A percentile compares a stretch with the other conserved stretches of the same genome.
Conservation (phyloP, 2,888 invertebrate genomes). For the Pristionchus maxplancki region DNA sequence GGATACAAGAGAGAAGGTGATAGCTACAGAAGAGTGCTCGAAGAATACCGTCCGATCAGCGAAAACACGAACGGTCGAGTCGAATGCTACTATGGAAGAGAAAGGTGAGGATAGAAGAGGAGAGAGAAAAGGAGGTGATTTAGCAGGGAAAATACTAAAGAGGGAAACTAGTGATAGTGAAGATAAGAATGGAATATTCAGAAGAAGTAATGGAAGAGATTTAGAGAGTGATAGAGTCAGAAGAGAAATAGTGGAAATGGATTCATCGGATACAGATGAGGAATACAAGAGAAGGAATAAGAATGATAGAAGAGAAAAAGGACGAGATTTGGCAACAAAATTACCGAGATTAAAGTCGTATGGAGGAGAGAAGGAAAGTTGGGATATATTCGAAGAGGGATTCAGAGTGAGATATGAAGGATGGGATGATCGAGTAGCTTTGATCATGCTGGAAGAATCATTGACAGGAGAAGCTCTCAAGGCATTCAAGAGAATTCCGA, state of each 20-base stretch:
- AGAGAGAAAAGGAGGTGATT: neutral
- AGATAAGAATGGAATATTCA: neutral
- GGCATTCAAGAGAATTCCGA: neutral
- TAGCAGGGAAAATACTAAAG: no score
- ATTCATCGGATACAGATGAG: no score
- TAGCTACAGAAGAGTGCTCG: no score
- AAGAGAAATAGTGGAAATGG: no score
- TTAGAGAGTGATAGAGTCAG: no score
- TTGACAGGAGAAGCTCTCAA: neutral
- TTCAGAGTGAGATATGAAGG: neutral
- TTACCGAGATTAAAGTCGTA: neutral
- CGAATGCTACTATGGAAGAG: neutral
- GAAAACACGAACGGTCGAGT: neutral
- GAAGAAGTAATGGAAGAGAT: neutral
- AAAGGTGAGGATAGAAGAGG: neutral
- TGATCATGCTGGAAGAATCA: neutral
- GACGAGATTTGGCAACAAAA: no score
- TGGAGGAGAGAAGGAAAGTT: neutral
- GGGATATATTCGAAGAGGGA: neutral
- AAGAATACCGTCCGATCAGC: neutral
- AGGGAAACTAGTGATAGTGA: no score
- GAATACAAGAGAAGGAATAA: neutral
- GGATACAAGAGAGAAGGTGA: no score
- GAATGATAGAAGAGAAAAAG: neutral
- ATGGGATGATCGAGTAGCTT: neutral